phyloP scores from a whole-genome alignment of 2,113 vertebrate species.

The Mirza zaza region DNA sequence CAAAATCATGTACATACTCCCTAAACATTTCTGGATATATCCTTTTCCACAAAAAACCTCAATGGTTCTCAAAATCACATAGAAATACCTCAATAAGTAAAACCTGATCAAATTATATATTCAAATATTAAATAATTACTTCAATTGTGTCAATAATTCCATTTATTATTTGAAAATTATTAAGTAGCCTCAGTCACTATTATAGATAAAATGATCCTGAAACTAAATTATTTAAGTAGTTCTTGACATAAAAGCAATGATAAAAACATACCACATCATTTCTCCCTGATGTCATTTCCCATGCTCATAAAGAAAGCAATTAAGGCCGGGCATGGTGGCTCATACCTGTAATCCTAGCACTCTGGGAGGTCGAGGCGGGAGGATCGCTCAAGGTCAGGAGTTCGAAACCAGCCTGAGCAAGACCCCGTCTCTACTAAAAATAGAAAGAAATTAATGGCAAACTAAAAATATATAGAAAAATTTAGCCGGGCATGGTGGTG shows the following conservation, averaged over 20 bases:
- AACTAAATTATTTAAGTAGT: slow-evolving; percentile 23
- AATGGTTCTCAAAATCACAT: background rate
- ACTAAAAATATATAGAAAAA: too few relatives aligned
- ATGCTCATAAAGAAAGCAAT: background rate
- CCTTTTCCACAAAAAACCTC: background rate
- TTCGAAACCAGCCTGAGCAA: too few relatives aligned
- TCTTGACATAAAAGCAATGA: slow-evolving; percentile 6
- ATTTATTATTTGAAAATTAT: slow-evolving; percentile 31
- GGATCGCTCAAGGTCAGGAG: too few relatives aligned
- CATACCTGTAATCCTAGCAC: too few relatives aligned
- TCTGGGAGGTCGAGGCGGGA: too few relatives aligned
- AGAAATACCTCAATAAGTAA: slow-evolving; percentile 5
- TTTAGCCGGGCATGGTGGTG: too few relatives aligned
- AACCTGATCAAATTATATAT: background rate
- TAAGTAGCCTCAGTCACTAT: background rate
- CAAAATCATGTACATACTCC: background rate
- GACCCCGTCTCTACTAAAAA: too few relatives aligned
- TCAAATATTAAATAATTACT: background rate
- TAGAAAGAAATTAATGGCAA: too few relatives aligned
- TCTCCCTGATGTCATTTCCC: background rate
- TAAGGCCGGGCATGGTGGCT: background rate
- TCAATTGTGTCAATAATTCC: background rate
- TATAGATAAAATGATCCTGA: slow-evolving; percentile 1
- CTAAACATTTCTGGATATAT: background rate
- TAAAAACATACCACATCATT: background rate